Conservation (phyloP, 2,888 invertebrate species). For the Craniophora ligustri region DNA sequence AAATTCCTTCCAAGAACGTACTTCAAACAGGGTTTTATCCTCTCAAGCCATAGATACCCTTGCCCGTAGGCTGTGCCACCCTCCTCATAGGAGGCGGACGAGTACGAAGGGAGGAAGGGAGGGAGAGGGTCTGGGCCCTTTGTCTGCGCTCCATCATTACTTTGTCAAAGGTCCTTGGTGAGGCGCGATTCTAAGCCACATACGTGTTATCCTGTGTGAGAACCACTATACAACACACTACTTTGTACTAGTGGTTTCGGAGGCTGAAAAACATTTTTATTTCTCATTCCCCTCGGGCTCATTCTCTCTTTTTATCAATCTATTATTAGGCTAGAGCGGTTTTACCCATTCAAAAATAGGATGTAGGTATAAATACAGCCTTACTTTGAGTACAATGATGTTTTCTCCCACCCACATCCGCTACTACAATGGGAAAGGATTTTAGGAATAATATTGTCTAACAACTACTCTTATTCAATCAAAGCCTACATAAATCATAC, state of each 20-base stretch:
- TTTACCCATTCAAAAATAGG: conserved; percentile 9
- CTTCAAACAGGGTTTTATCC: conserved; percentile 64
- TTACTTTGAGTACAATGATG: conserved; percentile 2
- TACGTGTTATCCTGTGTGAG: conserved; percentile 53
- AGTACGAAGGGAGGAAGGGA: conserved; percentile 52
- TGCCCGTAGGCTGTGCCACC: conserved; percentile 45
- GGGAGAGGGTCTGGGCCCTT: conserved; percentile 59
- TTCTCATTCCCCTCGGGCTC: conserved; percentile 30
- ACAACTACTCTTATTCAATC: not conserved
- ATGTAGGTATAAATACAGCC: conserved; percentile 2
- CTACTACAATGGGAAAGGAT: not conserved
- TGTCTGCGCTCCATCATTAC: conserved; percentile 84
- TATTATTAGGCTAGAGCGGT: conserved; percentile 32
- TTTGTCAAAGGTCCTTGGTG: conserved; percentile 83
- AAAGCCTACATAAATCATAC: conserved; percentile 3
- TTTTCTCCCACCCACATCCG: not conserved
- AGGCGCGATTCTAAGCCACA: conserved; percentile 56
- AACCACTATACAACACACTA: conserved; percentile 50
- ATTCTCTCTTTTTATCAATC: conserved; percentile 28
- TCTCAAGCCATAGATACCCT: conserved; percentile 63
- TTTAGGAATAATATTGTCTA: not conserved
- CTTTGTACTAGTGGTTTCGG: conserved; percentile 52
- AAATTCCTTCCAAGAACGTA: conserved; percentile 50
- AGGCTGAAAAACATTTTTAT: conserved; percentile 50
- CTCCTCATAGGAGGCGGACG: conserved; percentile 45